Base-by-base conservation (phyloP, 2,113 vertebrate genomes). In the Notothenia rossii region DNA sequence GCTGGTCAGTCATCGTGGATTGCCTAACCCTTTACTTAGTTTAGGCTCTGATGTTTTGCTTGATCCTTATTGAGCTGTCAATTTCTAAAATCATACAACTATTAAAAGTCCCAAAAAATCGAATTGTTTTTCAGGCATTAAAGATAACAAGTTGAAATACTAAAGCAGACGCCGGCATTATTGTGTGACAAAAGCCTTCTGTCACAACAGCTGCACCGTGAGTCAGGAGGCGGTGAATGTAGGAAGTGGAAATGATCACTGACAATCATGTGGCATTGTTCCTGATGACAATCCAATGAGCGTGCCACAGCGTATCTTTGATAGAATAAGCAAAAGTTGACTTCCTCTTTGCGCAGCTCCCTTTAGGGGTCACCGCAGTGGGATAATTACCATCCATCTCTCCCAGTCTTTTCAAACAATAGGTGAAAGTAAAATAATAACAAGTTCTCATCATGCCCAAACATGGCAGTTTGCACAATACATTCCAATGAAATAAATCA, bases 91-190 rank as follows among this genome's bases (percentile, higher is more conserved):
- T 53, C 25, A 43, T 69, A 69, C 3, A 29, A 29, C 29, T 29
- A 29, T 29, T 29, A 4, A 29, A 29, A 13, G 59, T 36, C 59
- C 5, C 1, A 15, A 72, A 87, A 88, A 81, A 58, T 43, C 54
- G 14, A 40, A 13, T 58, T 77, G 69, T 66, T 75, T 76, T 72
- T 48, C 11, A 64, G 33, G 51, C 73, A 15, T 40, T 46, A 62
- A 25, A 62, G 17, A 81, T 54, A 66, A 54, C 55, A 50, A 71
- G 69, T 61, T 85, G 69, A 36, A 61, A n/a, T 36, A 60, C 29
- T 78, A 61, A 73, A 90, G 70, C 92, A 94, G 86, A 91, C 92
- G 92, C 77, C 77, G 56, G 61, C 64, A 83, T 91, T 84, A 68
- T 88, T 79, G 56, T 73, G 78, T 86, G 75, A 89, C 82, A 60